phyloP scores from a whole-genome alignment of 2,888 invertebrate genomes.

The Brachynemurus nebulosus region DNA sequence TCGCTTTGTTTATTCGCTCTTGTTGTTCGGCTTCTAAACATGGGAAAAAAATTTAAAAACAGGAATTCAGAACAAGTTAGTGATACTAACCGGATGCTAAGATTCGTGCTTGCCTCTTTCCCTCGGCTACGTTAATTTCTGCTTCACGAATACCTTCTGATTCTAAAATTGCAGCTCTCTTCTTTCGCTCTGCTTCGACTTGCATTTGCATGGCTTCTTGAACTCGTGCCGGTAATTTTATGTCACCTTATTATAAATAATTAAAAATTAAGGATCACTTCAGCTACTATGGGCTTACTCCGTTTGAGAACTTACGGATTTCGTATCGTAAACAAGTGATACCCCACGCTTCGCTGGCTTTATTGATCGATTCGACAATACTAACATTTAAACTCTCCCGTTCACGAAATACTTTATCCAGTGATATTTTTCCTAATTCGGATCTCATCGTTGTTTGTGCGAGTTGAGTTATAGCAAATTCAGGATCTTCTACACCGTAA shows the following conservation, averaged over 20 bases:
- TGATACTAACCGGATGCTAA: slow-evolving; percentile 60
- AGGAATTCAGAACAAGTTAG: neutral
- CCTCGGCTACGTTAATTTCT: slow-evolving; percentile 96
- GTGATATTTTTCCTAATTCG: slow-evolving; percentile 90
- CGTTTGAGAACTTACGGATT: slow-evolving; percentile 72
- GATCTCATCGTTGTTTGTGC: slow-evolving; percentile 99
- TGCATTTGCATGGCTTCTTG: slow-evolving; percentile 99
- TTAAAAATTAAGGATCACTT: neutral
- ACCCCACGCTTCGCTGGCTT: slow-evolving; percentile 97
- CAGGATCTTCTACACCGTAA: slow-evolving; percentile 98
- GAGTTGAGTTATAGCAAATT: slow-evolving; percentile 96
- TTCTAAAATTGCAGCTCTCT: slow-evolving; percentile 91
- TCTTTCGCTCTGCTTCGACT: slow-evolving; percentile 95
- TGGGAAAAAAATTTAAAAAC: slow-evolving; percentile 13
- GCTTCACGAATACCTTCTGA: slow-evolving; percentile 87
- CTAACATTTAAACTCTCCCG: slow-evolving; percentile 87
- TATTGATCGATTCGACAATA: slow-evolving; percentile 94
- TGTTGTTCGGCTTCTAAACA: slow-evolving; percentile 82
- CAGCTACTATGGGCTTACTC: slow-evolving; percentile 10
- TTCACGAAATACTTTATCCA: slow-evolving; percentile 95
- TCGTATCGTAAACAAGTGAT: slow-evolving; percentile 91
- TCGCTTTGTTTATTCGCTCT: slow-evolving; percentile 89
- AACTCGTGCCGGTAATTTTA: slow-evolving; percentile 76
- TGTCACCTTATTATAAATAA: slow-evolving; percentile 52
- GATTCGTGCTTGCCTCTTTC: slow-evolving; percentile 81